Conservation (phyloP, 64 coral and sea anemone genomes). For the Trachythela sp. region DNA sequence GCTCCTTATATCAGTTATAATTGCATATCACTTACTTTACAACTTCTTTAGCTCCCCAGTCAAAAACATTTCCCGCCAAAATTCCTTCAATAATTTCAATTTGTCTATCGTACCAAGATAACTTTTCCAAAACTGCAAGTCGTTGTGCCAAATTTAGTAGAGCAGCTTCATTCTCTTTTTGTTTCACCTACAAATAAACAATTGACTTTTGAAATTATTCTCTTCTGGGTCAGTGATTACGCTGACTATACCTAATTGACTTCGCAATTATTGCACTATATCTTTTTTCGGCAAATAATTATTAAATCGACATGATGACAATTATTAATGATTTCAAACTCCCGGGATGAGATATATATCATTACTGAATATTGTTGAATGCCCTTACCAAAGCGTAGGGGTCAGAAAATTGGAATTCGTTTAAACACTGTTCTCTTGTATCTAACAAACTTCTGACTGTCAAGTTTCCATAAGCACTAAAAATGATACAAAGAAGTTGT, state of each 20-base stretch:
- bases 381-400: constrained; percentile 71
- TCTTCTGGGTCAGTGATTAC: neutral
- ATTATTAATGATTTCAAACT: no score
- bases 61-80: constrained; percentile 93
- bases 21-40: constrained; percentile 54
- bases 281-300: neutral
- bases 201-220: neutral
- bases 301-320: no score
- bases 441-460: constrained; percentile 89
- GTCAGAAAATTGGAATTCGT: constrained; percentile 88
- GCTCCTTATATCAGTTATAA: neutral
- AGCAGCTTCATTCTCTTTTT: constrained; percentile 90
- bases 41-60: constrained; percentile 96
- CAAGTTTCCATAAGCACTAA: constrained; percentile 74
- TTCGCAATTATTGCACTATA: no score
- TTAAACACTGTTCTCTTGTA: constrained; percentile 81
- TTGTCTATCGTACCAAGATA: constrained; percentile 60
- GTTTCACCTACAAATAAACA: constrained; percentile 62
- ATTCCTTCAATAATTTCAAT: constrained; percentile 66
- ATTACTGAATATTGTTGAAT: neutral
- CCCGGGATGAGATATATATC: no score
- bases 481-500: neutral
- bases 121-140: constrained; percentile 48
- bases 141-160: constrained; percentile 58
- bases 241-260: neutral